Evolutionary conservation across 2,797 vertebrate genomes (phyloP).

Genomic region (Molossus alvarezi): DNA sequence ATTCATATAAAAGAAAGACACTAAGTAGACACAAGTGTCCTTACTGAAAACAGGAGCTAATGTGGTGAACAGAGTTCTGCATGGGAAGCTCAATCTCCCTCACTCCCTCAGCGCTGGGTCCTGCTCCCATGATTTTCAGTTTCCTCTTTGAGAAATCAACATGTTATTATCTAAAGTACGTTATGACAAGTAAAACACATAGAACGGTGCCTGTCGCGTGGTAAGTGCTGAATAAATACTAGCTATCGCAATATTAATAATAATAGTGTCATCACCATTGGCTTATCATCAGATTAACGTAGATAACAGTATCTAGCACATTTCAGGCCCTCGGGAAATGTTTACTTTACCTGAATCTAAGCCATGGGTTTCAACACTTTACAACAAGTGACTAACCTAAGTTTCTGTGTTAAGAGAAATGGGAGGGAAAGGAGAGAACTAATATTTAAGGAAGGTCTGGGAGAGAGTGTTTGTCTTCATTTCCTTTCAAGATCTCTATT

Average conservation of each 20-base stretch:
- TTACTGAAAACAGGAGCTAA: not conserved
- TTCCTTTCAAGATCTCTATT: conserved; percentile 68
- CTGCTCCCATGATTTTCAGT: not conserved
- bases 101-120: not conserved
- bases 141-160: conserved; percentile 47
- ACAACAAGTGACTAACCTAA: not conserved
- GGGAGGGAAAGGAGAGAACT: not conserved
- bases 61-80: not conserved
- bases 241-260: not conserved
- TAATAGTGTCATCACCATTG: not conserved
- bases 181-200: not conserved
- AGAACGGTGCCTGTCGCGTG: not conserved
- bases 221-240: conserved; percentile 20
- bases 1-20: conserved; percentile 71
- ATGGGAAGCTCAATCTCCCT: not conserved
- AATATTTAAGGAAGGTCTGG: conserved; percentile 43
- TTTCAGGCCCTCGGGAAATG: not conserved
- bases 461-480: conserved; percentile 50
- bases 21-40: conserved; percentile 37
- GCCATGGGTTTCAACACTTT: not conserved
- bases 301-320: not conserved
- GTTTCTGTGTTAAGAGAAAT: conserved; percentile 39
- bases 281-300: not conserved
- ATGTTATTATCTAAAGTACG: not conserved
- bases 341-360: not conserved